These are phyloP conservation scores for Pteria penguin DNA, from an alignment of 2,888 invertebrate species.

Conservation along the genomic window DNA sequence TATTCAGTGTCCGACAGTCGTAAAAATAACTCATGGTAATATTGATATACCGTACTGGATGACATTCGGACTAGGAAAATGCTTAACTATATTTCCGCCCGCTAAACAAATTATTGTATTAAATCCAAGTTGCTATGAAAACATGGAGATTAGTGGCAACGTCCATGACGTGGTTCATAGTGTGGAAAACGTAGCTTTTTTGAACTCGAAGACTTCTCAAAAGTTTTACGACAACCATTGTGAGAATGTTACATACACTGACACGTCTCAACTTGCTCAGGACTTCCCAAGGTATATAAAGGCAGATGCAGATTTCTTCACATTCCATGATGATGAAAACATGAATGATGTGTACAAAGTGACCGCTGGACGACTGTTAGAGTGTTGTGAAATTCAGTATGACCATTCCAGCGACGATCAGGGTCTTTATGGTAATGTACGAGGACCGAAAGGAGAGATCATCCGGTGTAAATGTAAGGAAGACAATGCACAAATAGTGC, in stretches of 20 bases:
- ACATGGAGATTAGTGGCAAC: background rate
- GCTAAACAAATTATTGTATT: background rate
- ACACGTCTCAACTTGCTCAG: background rate
- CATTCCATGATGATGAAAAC: background rate
- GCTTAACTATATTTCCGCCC: background rate
- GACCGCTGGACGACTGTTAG: background rate
- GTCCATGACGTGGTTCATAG: background rate
- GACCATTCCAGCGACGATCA: background rate
- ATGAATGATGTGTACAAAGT: background rate
- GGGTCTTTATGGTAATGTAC: background rate
- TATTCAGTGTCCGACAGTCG: background rate
- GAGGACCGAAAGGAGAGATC: background rate
- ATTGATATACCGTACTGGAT: background rate
- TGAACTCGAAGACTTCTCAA: background rate
- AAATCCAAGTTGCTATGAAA: background rate
- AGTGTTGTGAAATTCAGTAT: background rate
- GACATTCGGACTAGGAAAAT: background rate
- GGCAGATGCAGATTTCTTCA: background rate
- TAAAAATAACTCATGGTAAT: background rate
- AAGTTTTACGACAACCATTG: background rate
- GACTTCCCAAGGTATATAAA: background rate
- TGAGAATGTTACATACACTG: background rate
- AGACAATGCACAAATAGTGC: background rate
- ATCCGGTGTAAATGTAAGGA: background rate
- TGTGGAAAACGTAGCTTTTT: background rate